Conservation (phyloP, 2,888 invertebrate species). For the Mythimna pallens region DNA sequence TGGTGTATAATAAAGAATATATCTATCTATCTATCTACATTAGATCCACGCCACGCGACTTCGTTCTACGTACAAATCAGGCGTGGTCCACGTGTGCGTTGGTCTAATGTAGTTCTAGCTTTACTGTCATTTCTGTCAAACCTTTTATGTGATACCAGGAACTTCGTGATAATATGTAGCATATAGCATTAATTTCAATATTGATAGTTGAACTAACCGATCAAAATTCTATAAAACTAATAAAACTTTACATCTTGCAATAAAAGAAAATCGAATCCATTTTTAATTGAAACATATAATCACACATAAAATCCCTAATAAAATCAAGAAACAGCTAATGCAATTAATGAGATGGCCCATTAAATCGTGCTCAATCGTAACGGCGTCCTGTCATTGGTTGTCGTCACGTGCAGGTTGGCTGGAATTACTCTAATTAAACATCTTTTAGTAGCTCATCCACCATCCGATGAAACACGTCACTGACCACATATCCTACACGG, state of each 20-base stretch:
- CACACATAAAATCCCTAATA: constrained; percentile 47
- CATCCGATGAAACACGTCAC: constrained; percentile 41
- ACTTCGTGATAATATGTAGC: too few relatives aligned
- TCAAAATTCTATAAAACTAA: constrained; percentile 17
- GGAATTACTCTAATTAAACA: constrained; percentile 31
- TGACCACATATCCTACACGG: not conserved
- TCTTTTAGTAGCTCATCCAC: constrained; percentile 36
- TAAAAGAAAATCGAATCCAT: constrained; percentile 25
- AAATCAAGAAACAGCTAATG: constrained; percentile 32
- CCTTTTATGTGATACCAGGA: too few relatives aligned
- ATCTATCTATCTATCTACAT: too few relatives aligned
- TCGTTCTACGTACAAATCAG: too few relatives aligned
- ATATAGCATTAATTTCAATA: not conserved
- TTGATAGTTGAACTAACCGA: not conserved
- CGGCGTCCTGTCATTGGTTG: constrained; percentile 49
- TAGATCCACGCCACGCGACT: too few relatives aligned
- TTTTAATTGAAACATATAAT: constrained; percentile 49
- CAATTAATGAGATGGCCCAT: constrained; percentile 48
- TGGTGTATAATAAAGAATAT: too few relatives aligned
- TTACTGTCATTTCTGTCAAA: too few relatives aligned
- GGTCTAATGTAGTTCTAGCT: too few relatives aligned
- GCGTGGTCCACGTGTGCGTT: too few relatives aligned
- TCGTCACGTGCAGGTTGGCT: constrained; percentile 22
- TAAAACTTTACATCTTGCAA: not conserved
- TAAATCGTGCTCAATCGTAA: constrained; percentile 41